Base-by-base conservation (phyloP, 2,888 invertebrate genomes). In the Anagyrus pseudococci region DNA sequence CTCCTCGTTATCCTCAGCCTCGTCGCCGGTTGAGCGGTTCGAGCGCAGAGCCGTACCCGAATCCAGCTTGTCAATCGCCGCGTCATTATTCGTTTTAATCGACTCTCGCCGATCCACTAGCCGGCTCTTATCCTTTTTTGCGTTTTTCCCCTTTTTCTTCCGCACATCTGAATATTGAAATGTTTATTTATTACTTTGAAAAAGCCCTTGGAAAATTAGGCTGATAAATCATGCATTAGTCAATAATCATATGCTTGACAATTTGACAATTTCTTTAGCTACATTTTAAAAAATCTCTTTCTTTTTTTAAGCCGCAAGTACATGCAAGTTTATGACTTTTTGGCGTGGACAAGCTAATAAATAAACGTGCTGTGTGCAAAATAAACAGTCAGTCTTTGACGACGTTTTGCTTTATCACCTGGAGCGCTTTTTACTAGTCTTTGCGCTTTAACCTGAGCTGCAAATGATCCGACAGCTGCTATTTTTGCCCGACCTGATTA, bases 1-100 rank as follows among this genome's bases (percentile, higher is more conserved):
- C 58, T 81, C 80, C 52, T 79, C 71, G 61, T 80, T 80, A 49
- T 79, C 79, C 53, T 77, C 71, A 61, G 71, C 72, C 1, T 40
- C 58, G 4, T 4, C 47, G 2, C 44, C 20, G 4, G 25, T 54
- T 19, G 41, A 50, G 17, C 2, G 17, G 17, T 53, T 26, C 4
- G 46, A 29, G 0, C 25, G 49, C 15, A 66, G 8, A 1, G 62
- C 59, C 7, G 62, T 62, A 4, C 55, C 6, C 2, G 57, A 48
- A 13, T 58, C 65, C 19, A 4, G 26, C 7, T 44, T 40, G 25
- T 46, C 33, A 15, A 33, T 22, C 17, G 37, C 19, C 23, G 23
- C 25, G n/a, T 19, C 22, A 15, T 37, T 22, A 19, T 59, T 44
- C 25, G 22, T 25, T 33, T 20, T 61, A 17, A 10, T 22, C 20